Evolutionary conservation across 35 echinoderm and acorn worm genomes (phyloP), one percentile per base, ranked within the genome.

Genomic region (Patiria miniata): DNA sequence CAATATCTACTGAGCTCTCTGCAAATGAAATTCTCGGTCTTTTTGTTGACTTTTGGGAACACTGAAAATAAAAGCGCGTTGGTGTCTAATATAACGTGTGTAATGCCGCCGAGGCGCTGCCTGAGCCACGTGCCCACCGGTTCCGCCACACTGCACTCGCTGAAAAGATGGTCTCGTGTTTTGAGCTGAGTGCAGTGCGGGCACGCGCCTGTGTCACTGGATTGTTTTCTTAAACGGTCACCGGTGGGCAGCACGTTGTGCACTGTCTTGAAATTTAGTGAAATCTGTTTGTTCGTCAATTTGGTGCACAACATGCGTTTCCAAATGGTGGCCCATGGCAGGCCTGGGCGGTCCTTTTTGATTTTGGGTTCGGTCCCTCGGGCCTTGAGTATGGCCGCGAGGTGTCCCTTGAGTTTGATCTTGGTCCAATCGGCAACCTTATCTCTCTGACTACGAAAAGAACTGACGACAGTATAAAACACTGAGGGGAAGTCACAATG

Each of bases 181-280:
- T 57, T n/a, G 1, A 57, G 1, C 53, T 3, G 53, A 3, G 53
- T 57, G 53, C 53, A 57, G 53, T 57, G 53, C 14, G 53, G 53
- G n/a, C 53, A 57, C 4, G 14, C 14, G 14, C 53, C 53, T n/a
- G 53, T 14, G 53, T 57, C 53, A 1, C 4, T 57, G 53, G 14
- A 17, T 57, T 57, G 53, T 57, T 57, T 57, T 1, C 53, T 14
- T 14, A 57, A n/a, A 3, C 53, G 53, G 53, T 57, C n/a, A 57
- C 53, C 53, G 53, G 53, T 57, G 53, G 53, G 53, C 53, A 57
- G 53, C 53, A 57, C 53, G 53, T n/a, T n/a, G 53, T 57, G 53
- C 53, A 57, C 53, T 57, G 53, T 0, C 3, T 57, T 57, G 53
- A 57, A 57, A 4, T 57, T 57, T 0, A 57, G 53, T 0, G 53